Evolutionary conservation across 2,888 invertebrate genomes (phyloP).

Genomic region (Chalcis sispes): DNA sequence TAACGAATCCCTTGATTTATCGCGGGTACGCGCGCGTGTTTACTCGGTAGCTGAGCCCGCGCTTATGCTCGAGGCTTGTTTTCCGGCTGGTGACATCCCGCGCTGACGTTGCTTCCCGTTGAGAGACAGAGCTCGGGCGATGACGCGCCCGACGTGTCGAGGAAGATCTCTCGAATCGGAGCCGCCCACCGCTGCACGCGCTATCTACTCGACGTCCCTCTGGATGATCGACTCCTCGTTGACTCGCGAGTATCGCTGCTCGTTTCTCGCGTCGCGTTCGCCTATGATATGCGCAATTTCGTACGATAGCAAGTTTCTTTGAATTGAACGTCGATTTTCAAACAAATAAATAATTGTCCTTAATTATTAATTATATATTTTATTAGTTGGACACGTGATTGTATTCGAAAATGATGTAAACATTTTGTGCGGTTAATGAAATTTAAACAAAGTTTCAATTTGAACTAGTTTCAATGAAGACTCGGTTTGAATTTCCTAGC

Average conservation of each 20-base stretch:
- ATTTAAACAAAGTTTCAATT: too few species aligned
- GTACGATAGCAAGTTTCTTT: not conserved
- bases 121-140: not conserved
- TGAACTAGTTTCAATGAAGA: too few species aligned
- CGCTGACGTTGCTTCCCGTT: not conserved
- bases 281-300: not conserved
- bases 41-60: slow-evolving; percentile 62
- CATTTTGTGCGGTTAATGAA: too few species aligned
- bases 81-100: not conserved
- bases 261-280: not conserved
- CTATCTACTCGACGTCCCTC: not conserved
- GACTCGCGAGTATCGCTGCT: slow-evolving; percentile 22
- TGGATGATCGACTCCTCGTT: not conserved
- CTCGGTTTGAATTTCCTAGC: too few species aligned
- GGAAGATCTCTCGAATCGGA: not conserved
- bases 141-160: not conserved
- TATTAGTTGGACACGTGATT: too few species aligned
- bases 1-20: slow-evolving; percentile 70
- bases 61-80: slow-evolving; percentile 59
- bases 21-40: slow-evolving; percentile 9
- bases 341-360: too few species aligned
- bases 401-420: too few species aligned
- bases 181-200: too few species aligned
- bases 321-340: too few species aligned
- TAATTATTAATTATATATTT: too few species aligned